These are phyloP conservation scores for Cyanoramphus novaezelandiae DNA, from an alignment of 2,113 vertebrate genomes.

Conservation along the genomic window DNA sequence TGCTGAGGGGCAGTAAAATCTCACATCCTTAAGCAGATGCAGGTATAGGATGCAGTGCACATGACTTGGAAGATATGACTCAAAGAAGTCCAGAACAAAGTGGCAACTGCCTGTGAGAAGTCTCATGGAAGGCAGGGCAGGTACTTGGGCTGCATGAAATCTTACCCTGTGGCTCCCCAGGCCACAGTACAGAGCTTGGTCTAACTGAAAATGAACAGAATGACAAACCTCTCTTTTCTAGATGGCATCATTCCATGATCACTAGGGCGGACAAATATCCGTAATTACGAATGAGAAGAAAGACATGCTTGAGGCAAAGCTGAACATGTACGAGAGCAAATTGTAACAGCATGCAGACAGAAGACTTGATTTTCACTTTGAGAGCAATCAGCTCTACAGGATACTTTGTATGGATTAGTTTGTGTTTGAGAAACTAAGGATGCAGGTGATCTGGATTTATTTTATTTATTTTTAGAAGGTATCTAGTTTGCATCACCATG, in stretches of 20 bases:
- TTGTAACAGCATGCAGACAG: neutral
- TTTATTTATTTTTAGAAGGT: neutral
- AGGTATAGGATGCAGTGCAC: neutral
- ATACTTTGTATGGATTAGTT: neutral
- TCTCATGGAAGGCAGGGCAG: neutral
- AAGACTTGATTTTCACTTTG: neutral
- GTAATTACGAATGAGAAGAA: neutral
- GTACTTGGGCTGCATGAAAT: neutral
- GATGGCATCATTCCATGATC: neutral
- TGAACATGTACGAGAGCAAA: neutral
- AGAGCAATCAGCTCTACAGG: neutral
- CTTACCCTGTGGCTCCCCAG: neutral
- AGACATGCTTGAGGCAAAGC: neutral
- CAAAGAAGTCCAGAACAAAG: neutral
- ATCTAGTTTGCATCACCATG: neutral
- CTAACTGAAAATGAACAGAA: neutral
- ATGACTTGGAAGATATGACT: neutral
- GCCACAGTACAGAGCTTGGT: neutral
- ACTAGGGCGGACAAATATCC: neutral
- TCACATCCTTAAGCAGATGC: neutral
- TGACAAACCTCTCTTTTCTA: neutral
- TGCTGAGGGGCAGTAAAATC: neutral
- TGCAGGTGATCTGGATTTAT: neutral
- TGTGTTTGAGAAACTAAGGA: neutral
- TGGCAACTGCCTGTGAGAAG: neutral